These are phyloP conservation scores for Creontiades dilutus DNA, from an alignment of 2,888 invertebrate genomes.

Conservation along the genomic window DNA sequence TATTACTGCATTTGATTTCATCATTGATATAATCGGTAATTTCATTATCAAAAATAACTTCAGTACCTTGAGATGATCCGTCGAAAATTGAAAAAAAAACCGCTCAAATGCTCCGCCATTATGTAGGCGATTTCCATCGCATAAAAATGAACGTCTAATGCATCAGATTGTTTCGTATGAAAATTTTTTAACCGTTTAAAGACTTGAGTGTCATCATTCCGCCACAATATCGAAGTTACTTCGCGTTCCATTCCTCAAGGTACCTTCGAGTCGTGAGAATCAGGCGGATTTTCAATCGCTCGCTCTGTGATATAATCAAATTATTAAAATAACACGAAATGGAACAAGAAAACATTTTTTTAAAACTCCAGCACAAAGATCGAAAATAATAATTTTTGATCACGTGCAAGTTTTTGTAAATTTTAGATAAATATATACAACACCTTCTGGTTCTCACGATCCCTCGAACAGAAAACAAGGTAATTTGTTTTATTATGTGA, in stretches of 20 bases:
- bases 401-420: not conserved
- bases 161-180: too few species aligned
- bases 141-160: too few species aligned
- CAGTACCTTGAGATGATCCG: too few species aligned
- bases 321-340: conserved; percentile 11
- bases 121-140: too few species aligned
- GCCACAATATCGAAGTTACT: not conserved
- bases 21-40: too few species aligned
- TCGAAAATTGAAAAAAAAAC: too few species aligned
- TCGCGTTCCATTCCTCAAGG: not conserved
- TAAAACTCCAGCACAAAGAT: not conserved
- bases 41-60: too few species aligned
- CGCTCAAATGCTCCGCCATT: too few species aligned
- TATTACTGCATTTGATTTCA: too few species aligned
- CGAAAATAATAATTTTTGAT: not conserved
- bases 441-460: not conserved
- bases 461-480: not conserved
- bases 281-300: conserved; percentile 42
- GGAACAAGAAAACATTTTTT: not conserved
- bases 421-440: not conserved
- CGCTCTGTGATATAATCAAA: conserved; percentile 61
- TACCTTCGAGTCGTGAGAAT: conserved; percentile 21
- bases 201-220: not conserved
- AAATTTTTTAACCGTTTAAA: too few species aligned
- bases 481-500: not conserved